phyloP scores from a whole-genome alignment of 2,113 vertebrate species.

The Leucosticte australis region DNA sequence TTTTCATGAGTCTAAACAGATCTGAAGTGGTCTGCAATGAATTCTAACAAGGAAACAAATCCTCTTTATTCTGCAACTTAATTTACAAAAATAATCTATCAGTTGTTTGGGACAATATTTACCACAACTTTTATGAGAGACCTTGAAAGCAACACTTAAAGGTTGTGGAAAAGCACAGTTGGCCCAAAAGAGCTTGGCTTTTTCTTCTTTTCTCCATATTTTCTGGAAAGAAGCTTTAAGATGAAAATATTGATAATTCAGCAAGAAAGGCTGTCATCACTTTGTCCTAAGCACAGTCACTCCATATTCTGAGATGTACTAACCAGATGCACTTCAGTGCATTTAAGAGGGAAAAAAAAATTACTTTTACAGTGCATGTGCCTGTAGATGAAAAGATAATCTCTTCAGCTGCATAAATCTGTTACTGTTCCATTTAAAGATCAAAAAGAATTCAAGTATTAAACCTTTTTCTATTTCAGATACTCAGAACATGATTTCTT shows the following conservation, averaged over 20 bases:
- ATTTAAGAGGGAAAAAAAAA: not conserved
- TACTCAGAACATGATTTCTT: not conserved
- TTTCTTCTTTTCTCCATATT: not conserved
- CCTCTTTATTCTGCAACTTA: not conserved
- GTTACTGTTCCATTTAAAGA: constrained; percentile 39
- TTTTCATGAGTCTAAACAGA: not conserved
- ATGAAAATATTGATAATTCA: constrained; percentile 3
- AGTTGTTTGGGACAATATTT: not conserved
- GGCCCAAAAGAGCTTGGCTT: not conserved
- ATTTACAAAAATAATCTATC: not conserved
- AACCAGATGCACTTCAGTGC: not conserved
- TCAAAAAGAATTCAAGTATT: constrained; percentile 41
- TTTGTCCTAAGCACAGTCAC: constrained; percentile 10
- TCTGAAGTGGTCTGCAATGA: not conserved
- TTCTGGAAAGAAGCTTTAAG: not conserved
- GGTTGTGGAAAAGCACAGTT: not conserved
- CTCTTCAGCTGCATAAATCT: constrained; percentile 39
- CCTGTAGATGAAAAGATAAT: constrained; percentile 46
- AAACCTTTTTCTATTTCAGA: constrained; percentile 34
- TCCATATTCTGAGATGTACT: not conserved
- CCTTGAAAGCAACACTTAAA: not conserved
- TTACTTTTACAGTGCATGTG: not conserved
- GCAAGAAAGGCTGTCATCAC: not conserved
- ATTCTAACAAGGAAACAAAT: not conserved
- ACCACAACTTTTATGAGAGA: not conserved